phyloP scores from a whole-genome alignment of 2,113 vertebrate species.

The Dicerorhinus sumatrensis region DNA sequence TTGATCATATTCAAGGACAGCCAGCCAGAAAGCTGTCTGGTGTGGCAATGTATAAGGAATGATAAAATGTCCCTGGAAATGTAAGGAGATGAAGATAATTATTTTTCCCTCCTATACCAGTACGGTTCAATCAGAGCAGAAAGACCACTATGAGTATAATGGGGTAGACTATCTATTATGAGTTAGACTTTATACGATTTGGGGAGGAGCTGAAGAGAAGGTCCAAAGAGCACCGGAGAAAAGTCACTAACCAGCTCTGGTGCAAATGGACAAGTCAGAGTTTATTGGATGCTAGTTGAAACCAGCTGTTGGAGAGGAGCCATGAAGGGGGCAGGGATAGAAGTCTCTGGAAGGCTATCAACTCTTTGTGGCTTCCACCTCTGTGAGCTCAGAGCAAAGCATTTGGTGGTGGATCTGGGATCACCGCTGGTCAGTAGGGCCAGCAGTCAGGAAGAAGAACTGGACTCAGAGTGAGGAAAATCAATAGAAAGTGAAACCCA shows the following conservation, averaged over 20 bases:
- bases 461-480: not conserved
- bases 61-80: not conserved
- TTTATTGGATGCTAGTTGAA: not conserved
- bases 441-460: not conserved
- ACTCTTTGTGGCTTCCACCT: not conserved
- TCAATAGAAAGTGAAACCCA: not conserved
- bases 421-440: not conserved
- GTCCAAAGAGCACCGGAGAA: not conserved
- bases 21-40: not conserved
- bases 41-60: not conserved
- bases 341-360: not conserved
- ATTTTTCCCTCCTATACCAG: not conserved
- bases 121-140: not conserved
- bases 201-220: not conserved
- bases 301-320: not conserved
- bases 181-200: not conserved
- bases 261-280: not conserved
- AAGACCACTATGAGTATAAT: not conserved
- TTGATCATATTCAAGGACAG: not conserved
- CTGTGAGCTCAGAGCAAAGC: not conserved
- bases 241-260: not conserved
- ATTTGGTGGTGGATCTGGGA: not conserved
- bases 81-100: not conserved
- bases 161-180: not conserved
- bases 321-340: accelerated